phyloP scores from a whole-genome alignment of 2,797 vertebrate species.

The Aldrovandia affinis region DNA sequence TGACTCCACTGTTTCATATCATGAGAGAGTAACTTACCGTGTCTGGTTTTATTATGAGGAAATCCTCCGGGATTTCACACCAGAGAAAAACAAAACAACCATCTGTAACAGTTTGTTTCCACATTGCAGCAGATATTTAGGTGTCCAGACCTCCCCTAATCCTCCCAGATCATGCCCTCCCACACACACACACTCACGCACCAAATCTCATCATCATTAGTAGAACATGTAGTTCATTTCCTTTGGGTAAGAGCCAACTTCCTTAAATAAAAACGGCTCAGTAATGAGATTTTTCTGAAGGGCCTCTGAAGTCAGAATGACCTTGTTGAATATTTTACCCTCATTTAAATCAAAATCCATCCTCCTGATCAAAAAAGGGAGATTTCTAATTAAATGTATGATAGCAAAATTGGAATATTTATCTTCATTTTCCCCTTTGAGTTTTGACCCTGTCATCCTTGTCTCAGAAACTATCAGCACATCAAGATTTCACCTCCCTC shows the following conservation, averaged over 20 bases:
- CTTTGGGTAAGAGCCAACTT: constrained; percentile 55
- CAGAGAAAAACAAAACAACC: background rate
- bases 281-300: constrained; percentile 70
- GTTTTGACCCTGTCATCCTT: constrained; percentile 67
- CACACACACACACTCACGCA: background rate
- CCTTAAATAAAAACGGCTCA: constrained; percentile 62
- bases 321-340: constrained; percentile 67
- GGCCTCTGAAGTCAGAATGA: constrained; percentile 58
- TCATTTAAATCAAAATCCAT: constrained; percentile 64
- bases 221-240: constrained; percentile 61
- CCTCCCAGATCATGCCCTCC: background rate
- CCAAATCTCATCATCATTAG: constrained; percentile 46
- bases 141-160: too few species aligned
- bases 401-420: constrained; percentile 67
- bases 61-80: background rate
- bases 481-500: constrained; percentile 62
- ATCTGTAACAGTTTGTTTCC: background rate
- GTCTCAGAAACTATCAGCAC: constrained; percentile 61
- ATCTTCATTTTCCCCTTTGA: constrained; percentile 65
- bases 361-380: constrained; percentile 54
- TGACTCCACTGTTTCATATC: background rate
- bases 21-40: background rate
- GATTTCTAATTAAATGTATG: constrained; percentile 69
- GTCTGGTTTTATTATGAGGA: background rate
- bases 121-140: background rate